Conservation (phyloP, 2,113 vertebrate genomes). For the Oophaga pumilio region DNA sequence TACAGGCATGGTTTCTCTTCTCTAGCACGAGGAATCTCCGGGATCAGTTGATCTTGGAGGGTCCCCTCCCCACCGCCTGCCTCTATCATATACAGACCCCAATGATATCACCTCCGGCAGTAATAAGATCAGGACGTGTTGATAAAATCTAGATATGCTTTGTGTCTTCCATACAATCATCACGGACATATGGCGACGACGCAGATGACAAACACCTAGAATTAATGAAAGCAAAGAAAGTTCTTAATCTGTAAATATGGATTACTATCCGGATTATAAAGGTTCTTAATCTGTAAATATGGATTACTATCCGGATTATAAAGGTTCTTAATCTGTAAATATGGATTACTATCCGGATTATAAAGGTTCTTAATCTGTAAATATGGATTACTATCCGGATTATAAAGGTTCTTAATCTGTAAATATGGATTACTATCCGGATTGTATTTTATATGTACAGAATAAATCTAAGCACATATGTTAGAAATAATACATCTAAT, state of each 20-base stretch:
- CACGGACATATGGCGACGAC: background rate
- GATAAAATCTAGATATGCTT: background rate
- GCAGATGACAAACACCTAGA: too few species aligned
- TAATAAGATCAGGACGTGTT: background rate
- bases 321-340: too few species aligned
- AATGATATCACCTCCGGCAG: background rate
- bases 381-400: background rate
- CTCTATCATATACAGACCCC: background rate
- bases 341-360: background rate
- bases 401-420: too few species aligned
- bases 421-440: background rate
- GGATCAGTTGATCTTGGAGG: too few species aligned
- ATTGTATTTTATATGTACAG: conserved; percentile 4
- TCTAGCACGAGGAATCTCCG: too few species aligned
- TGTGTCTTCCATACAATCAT: conserved; percentile 14
- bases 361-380: too few species aligned
- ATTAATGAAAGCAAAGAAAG: too few species aligned
- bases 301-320: background rate
- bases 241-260: conserved; percentile 20
- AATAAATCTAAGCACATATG: background rate
- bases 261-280: background rate
- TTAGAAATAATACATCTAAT: background rate
- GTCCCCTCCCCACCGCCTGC: background rate
- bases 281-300: conserved; percentile 18
- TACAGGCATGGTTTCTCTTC: too few species aligned